These are phyloP conservation scores for Microctonus brassicae DNA, from an alignment of 2,888 invertebrate genomes.

Conservation along the genomic window DNA sequence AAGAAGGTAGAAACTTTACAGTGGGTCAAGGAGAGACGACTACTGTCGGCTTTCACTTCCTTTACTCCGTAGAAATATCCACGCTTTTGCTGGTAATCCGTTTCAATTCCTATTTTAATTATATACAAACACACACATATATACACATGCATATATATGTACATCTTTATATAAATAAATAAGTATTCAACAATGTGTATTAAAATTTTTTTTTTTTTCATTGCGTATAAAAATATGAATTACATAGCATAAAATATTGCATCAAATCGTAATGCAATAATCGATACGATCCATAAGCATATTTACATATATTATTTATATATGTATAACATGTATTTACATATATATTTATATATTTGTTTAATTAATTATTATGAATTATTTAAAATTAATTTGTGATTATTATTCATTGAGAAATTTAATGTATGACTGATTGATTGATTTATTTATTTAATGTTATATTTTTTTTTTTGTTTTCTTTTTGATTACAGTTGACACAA, in stretches of 20 bases:
- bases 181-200: not conserved
- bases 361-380: too few relatives aligned
- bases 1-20: constrained; percentile 70
- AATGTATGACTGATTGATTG: not conserved
- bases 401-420: not conserved
- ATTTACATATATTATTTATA: too few relatives aligned
- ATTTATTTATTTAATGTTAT: not conserved
- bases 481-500: constrained; percentile 74
- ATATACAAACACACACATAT: not conserved
- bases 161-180: not conserved
- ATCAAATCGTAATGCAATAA: constrained; percentile 8
- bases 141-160: not conserved
- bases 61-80: constrained; percentile 48
- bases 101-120: not conserved
- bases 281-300: constrained; percentile 16
- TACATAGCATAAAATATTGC: constrained; percentile 2
- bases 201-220: not conserved
- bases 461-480: not conserved
- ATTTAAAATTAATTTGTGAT: too few relatives aligned
- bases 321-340: too few relatives aligned
- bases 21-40: constrained; percentile 69
- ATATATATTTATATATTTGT: too few relatives aligned
- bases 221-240: not conserved
- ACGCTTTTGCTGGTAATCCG: constrained; percentile 32
- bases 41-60: constrained; percentile 67